Evolutionary conservation across 2,113 vertebrate species (phyloP).

Genomic region (Ptyas mucosa): DNA sequence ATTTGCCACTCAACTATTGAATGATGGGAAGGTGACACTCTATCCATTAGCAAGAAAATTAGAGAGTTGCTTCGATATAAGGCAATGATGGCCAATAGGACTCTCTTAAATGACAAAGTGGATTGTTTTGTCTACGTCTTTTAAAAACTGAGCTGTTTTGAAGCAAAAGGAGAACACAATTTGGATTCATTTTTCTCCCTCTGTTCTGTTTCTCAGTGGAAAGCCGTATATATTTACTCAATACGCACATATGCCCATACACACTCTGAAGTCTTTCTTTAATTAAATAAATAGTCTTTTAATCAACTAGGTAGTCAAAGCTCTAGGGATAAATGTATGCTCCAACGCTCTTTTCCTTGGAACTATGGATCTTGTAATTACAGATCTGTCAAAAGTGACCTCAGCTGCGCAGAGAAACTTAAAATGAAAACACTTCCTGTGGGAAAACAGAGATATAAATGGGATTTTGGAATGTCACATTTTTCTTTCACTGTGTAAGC

Average conservation of each 20-base stretch:
- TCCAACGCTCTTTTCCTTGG: neutral
- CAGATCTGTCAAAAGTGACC: neutral
- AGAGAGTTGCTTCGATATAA: neutral
- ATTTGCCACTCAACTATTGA: neutral
- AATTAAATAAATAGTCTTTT: conserved; percentile 16
- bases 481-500: conserved; percentile 12
- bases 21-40: neutral
- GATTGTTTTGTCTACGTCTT: neutral
- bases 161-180: neutral
- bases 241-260: neutral
- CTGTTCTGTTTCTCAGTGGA: neutral
- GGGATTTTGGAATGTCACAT: conserved; percentile 18
- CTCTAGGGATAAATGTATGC: neutral
- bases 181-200: neutral
- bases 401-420: conserved; percentile 8
- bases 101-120: neutral
- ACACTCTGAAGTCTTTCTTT: conserved; percentile 21
- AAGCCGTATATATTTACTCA: neutral
- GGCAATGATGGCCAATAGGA: neutral
- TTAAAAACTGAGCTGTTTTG: neutral
- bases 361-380: conserved; percentile 15
- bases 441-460: conserved; percentile 4
- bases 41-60: neutral
- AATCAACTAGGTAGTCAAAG: neutral
- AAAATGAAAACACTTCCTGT: conserved; percentile 12